Conservation (phyloP, 2,113 vertebrate genomes). For the Hydrochoerus hydrochaeris region DNA sequence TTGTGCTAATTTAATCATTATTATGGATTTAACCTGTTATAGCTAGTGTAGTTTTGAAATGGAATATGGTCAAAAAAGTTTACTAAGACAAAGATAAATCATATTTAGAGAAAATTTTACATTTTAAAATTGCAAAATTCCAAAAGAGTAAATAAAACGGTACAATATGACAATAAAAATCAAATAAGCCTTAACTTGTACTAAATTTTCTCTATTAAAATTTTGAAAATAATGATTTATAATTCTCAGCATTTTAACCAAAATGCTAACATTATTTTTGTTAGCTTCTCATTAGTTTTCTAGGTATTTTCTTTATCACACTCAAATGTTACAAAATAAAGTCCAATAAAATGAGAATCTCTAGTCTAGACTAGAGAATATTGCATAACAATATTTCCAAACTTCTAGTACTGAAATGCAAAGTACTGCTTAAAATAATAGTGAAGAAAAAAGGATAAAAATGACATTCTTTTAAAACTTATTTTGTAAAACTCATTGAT, state of each 20-base stretch:
- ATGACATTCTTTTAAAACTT: background rate
- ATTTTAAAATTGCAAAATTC: background rate
- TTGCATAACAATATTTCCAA: background rate
- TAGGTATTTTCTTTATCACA: background rate
- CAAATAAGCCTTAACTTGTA: background rate
- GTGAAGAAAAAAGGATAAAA: background rate
- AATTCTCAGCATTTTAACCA: constrained; percentile 6
- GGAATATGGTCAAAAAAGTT: background rate
- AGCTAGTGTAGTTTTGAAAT: background rate
- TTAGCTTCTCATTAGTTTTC: background rate
- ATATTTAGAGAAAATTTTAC: background rate
- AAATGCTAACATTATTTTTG: background rate
- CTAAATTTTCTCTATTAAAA: background rate
- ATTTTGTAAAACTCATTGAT: background rate
- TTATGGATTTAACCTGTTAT: background rate
- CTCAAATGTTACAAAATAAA: background rate
- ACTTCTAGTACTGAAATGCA: background rate
- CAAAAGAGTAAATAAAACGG: background rate
- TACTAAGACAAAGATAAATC: background rate
- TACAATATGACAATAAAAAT: background rate
- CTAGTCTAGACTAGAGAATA: background rate
- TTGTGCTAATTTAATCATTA: background rate
- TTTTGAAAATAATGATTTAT: constrained; percentile 3
- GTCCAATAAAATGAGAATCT: background rate
- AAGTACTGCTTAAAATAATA: background rate